These are phyloP conservation scores for Geotrupes spiniger DNA, from an alignment of 2,888 invertebrate species.

Conservation along the genomic window DNA sequence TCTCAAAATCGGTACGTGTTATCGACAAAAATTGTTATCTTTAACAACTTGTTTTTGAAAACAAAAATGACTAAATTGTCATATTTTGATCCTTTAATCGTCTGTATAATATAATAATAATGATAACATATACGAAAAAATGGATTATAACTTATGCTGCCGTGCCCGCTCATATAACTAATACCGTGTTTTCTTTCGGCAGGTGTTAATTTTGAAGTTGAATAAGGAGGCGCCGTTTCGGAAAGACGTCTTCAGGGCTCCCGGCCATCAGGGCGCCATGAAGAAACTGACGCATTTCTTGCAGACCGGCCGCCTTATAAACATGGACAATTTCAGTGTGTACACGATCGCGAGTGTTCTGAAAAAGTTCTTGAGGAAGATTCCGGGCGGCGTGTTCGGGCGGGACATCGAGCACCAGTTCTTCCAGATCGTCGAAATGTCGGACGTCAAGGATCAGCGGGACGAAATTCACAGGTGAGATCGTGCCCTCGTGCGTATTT, in stretches of 20 bases:
- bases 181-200: conserved; percentile 23
- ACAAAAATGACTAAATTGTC: too few relatives aligned
- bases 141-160: too few relatives aligned
- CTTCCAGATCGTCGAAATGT: conserved; percentile 82
- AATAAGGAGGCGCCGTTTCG: conserved; percentile 93
- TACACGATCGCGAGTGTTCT: conserved; percentile 98
- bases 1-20: too few relatives aligned
- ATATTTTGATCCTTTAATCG: too few relatives aligned
- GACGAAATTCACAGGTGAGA: conserved; percentile 88
- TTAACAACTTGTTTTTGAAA: too few relatives aligned
- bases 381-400: conserved; percentile 96
- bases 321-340: conserved; percentile 93
- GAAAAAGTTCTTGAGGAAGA: conserved; percentile 95
- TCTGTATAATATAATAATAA: too few relatives aligned
- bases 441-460: conserved; percentile 79
- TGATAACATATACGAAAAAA: too few relatives aligned
- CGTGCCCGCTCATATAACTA: too few relatives aligned
- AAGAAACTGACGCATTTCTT: conserved; percentile 89
- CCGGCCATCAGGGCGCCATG: conserved; percentile 93
- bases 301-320: conserved; percentile 84
- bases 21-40: too few relatives aligned
- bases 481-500: too few relatives aligned
- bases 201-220: conserved; percentile 87
- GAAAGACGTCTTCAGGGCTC: conserved; percentile 92
- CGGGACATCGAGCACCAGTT: conserved; percentile 85